Evolutionary conservation across 2,888 invertebrate genomes (phyloP), one percentile per base, ranked within the genome.

Genomic region (Lepidocyrtinus sp.): DNA sequence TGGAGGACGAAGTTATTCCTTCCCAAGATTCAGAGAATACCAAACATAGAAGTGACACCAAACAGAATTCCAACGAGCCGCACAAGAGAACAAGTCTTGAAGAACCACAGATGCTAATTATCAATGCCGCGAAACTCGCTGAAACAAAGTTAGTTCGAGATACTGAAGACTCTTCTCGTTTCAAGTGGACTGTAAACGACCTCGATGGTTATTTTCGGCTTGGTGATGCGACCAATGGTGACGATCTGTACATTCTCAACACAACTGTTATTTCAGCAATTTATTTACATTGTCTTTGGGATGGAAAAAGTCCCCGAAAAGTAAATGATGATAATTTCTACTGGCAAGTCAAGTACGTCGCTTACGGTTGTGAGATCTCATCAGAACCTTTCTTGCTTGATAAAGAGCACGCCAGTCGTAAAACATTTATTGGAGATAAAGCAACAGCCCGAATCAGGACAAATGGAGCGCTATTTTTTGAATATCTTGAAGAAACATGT

Each of bases 351-450:
- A 69, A 74, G 24, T 85, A 84, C 46, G 61, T 70, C 62, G 82
- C 82, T 1, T 85, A 80, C 61, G 83, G 82, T 9, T 76, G 75
- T 59, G 83, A 80, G 9, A 84, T 85, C 9, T 75, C 74, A n/a
- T 84, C 84, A 1, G 85, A 84, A 46, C 83, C 85, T 1, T 85
- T 84, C 64, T 17, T 70, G 9, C 46, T 85, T 0, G 46, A 45
- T 1, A 15, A 55, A 5, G 63, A 83, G 1, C 75, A 75, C 15
- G 63, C 25, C 17, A 76, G 71, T 12, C 24, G 79, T 9, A 71
- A 80, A 50, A 83, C 84, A 2, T 85, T 83, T 22, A 81, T 85
- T 69, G 85, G 85, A 1, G 84, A 85, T 46, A 83, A 84, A 69
- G 78, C 84, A 5, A 83, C 82, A 19, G 84, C 85, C 15, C 72